Base-by-base conservation (phyloP, 2,888 invertebrate species). In the Ormyrus pomaceus region DNA sequence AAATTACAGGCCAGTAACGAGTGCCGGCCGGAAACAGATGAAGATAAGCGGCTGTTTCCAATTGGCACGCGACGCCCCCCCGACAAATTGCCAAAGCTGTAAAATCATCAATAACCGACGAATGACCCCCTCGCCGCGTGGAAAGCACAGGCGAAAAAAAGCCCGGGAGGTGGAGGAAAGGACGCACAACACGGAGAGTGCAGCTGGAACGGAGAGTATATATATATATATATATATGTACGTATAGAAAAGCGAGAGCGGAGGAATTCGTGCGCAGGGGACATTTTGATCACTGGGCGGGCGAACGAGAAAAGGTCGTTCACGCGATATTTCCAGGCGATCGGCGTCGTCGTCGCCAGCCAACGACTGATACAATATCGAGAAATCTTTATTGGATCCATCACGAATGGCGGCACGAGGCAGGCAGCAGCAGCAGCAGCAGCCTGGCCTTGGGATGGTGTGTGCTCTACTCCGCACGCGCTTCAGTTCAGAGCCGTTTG, bases 341-440 rank as follows among this genome's bases (percentile, higher is more conserved):
- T 77, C 62, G n/a, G 48, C 34, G 48, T 9, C 61, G 11, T 10
- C 46, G 10, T 5, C 6, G 34, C 13, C 5, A 45, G 6, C 61
- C 5, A n/a, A 19, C 10, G 13, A 13, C 65, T 74, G 62, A 78
- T 78, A 78, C 59, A 66, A 78, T 78, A 78, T 72, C 72, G 19
- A 66, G 59, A 72, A 78, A 78, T 78, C 72, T 78, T 53, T 78
- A 72, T 78, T 78, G 51, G 61, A 71, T 66, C 62, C 59, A 10
- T 34, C 53, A 58, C 34, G 56, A 46, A n/a, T 11, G 50, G 65
- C n/a, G 34, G 48, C 34, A 34, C 34, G 34, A 34, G 34, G 34
- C 34, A 34, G 34, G 34, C 34, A 4, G 34, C 3, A 34, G 3
- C 34, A 0, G 34, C 34, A 4, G 34, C 34, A 4, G 34, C 34